Conservation (phyloP, 2,888 invertebrate species). For the Amiota communis region DNA sequence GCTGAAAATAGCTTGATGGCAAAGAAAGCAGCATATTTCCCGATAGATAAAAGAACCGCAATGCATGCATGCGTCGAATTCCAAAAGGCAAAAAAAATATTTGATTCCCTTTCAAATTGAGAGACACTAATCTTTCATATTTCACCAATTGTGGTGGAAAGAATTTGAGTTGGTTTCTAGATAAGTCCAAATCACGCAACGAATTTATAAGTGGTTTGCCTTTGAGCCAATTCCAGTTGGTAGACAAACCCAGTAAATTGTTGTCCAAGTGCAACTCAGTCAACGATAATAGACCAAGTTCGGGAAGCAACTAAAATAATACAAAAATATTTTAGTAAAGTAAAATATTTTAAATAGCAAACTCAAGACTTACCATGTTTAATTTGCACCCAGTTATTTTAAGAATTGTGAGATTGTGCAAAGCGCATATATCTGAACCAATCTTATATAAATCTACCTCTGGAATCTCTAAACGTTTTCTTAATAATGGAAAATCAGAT, state of each 20-base stretch:
- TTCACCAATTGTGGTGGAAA: conserved; percentile 80
- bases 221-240: conserved; percentile 77
- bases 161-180: conserved; percentile 76
- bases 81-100: conserved; percentile 78
- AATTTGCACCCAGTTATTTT: conserved; percentile 75
- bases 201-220: conserved; percentile 75
- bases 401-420: conserved; percentile 79
- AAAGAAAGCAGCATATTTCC: conserved; percentile 68
- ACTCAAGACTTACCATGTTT: too few species aligned
- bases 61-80: conserved; percentile 75
- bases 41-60: conserved; percentile 67
- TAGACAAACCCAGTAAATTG: conserved; percentile 78
- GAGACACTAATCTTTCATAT: conserved; percentile 77
- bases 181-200: conserved; percentile 79
- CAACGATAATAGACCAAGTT: conserved; percentile 79
- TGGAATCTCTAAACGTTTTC: too few species aligned
- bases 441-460: conserved; percentile 75
- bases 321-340: not conserved
- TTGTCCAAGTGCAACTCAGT: conserved; percentile 78
- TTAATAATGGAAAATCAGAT: too few species aligned
- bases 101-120: conserved; percentile 79
- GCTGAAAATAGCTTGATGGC: conserved; percentile 67
- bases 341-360: too few species aligned
- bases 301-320: conserved; percentile 75
- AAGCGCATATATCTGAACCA: conserved; percentile 80